These are phyloP conservation scores for Motacilla alba DNA, from an alignment of 2,113 vertebrate genomes.

Conservation along the genomic window DNA sequence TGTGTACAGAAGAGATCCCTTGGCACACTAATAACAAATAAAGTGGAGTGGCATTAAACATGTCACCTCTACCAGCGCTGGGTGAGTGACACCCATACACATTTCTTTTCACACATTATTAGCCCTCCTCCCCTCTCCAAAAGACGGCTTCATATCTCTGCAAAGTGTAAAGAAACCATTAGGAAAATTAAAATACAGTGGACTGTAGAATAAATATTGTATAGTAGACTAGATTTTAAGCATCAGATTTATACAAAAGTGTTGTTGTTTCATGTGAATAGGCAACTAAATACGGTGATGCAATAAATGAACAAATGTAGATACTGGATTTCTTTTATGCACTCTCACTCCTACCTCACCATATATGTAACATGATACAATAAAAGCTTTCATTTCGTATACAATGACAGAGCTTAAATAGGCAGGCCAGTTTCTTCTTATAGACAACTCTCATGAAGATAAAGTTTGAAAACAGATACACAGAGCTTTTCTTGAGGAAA, in stretches of 20 bases:
- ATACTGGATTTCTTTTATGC: slow-evolving; percentile 38
- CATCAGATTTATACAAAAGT: not conserved
- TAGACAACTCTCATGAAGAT: not conserved
- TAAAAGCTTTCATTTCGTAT: slow-evolving; percentile 42
- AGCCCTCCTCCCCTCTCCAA: not conserved
- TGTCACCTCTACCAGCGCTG: not conserved
- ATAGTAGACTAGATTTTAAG: not conserved
- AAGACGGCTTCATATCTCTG: not conserved
- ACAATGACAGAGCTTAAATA: slow-evolving; percentile 45
- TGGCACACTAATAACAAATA: not conserved
- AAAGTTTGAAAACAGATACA: slow-evolving; percentile 38
- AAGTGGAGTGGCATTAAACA: not conserved
- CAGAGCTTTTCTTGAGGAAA: not conserved
- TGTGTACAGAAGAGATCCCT: not conserved
- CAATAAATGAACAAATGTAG: slow-evolving; percentile 44
- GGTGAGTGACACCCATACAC: not conserved
- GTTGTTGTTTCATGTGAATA: slow-evolving; percentile 35
- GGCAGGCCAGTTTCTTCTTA: not conserved
- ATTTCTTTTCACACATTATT: not conserved
- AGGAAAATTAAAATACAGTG: not conserved
- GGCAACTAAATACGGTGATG: slow-evolving; percentile 44
- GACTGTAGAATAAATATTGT: not conserved
- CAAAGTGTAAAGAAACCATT: not conserved
- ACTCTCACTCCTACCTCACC: slow-evolving; percentile 12
- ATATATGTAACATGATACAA: slow-evolving; percentile 51